Percentiles rank a stretch among this genome's conserved stretches.
Conservation (phyloP, 1,140 invertebrate genomes). For the Dreissena polymorpha region DNA sequence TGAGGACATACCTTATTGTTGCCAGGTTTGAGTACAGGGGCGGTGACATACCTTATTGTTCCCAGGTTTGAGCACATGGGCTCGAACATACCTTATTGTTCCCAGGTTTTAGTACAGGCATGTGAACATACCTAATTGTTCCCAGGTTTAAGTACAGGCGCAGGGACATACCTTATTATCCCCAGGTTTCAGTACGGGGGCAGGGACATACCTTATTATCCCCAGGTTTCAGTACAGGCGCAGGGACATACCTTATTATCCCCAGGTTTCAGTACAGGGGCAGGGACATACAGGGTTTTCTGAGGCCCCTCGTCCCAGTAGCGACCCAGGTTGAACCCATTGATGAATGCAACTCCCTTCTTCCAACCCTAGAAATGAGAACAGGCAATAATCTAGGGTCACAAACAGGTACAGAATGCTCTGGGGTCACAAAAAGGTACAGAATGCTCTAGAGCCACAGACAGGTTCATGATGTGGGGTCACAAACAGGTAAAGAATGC, state of each 20-base stretch:
- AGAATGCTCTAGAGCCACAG: neutral
- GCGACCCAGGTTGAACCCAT: conserved; percentile 85
- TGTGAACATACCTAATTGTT: no score
- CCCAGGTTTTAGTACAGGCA: no score
- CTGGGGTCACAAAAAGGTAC: neutral
- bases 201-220: conserved; percentile 82
- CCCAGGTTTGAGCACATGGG: no score
- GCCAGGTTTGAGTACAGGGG: no score
- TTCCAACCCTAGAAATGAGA: conserved; percentile 71
- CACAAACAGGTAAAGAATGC: no score
- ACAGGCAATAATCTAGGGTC: neutral
- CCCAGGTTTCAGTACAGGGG: conserved; percentile 81
- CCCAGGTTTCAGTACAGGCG: conserved; percentile 81
- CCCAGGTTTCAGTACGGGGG: conserved; percentile 81
- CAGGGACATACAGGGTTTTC: conserved; percentile 83
- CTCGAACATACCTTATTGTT: no score
- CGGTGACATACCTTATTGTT: no score
- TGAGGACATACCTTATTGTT: no score
- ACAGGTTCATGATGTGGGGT: no score
- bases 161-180: conserved; percentile 82
- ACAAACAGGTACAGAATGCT: neutral
- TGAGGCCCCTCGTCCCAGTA: conserved; percentile 83
- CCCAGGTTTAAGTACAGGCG: no score
- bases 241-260: conserved; percentile 82
- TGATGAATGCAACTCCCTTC: conserved; percentile 84